Evolutionary conservation across 2,888 invertebrate genomes (phyloP).

Genomic region (Sturmia bella): DNA sequence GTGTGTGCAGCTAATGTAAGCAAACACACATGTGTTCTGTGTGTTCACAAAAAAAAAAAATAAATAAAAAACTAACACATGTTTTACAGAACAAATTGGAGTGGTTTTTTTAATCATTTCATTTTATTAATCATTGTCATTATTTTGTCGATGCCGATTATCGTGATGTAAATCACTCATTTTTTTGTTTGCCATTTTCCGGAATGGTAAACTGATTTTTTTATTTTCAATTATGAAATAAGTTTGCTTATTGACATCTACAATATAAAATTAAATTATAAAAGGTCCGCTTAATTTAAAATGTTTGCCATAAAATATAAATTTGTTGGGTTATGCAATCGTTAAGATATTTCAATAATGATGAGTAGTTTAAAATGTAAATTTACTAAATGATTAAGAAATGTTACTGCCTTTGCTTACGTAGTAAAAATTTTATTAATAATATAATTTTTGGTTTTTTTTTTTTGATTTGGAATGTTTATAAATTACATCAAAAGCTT

Average conservation of each 20-base stretch:
- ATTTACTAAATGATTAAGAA: too few relatives aligned
- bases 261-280: constrained; percentile 16
- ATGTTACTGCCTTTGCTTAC: too few relatives aligned
- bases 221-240: constrained; percentile 5
- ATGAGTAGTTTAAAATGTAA: too few relatives aligned
- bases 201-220: background rate
- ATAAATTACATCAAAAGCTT: too few relatives aligned
- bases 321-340: background rate
- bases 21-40: constrained; percentile 1
- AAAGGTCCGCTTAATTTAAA: background rate
- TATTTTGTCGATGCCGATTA: constrained; percentile 3
- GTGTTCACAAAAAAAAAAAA: too few relatives aligned
- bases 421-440: too few relatives aligned
- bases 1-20: background rate
- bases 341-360: too few relatives aligned
- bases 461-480: too few relatives aligned
- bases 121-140: constrained; percentile 55
- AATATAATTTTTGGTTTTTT: too few relatives aligned
- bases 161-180: constrained; percentile 21
- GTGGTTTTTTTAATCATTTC: constrained; percentile 45
- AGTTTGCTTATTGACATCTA: background rate
- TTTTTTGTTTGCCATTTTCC: background rate
- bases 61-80: background rate
- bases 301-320: background rate
- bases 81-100: constrained; percentile 5